phyloP scores from a whole-genome alignment of 2,113 vertebrate genomes.

The Ammodytes marinus region DNA sequence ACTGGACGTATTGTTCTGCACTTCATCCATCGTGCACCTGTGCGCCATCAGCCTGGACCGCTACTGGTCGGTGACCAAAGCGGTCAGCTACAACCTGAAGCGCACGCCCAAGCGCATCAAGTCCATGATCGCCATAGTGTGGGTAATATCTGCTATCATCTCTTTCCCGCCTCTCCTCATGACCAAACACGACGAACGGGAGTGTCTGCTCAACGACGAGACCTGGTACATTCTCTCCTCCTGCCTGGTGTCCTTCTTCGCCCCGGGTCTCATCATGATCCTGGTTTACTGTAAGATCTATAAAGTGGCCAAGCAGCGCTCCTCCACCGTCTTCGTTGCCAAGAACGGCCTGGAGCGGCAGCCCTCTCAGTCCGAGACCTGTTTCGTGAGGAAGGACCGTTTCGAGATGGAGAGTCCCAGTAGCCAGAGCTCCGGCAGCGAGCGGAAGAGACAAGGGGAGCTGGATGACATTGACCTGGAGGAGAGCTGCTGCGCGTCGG shows the following conservation, averaged over 20 bases:
- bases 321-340: constrained; percentile 85
- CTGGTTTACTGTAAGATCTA: constrained; percentile 93
- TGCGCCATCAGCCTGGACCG: constrained; percentile 94
- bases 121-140: constrained; percentile 88
- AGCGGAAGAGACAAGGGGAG: constrained; percentile 83
- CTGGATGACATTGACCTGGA: constrained; percentile 87
- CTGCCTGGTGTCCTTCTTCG: constrained; percentile 90
- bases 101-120: constrained; percentile 89
- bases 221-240: constrained; percentile 94
- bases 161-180: constrained; percentile 91
- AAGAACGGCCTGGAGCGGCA: constrained; percentile 84
- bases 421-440: constrained; percentile 80
- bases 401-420: constrained; percentile 84
- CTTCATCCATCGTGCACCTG: constrained; percentile 93
- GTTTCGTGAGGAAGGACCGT: constrained; percentile 82
- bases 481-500: constrained; percentile 82
- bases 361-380: constrained; percentile 84
- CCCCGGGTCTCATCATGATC: constrained; percentile 91
- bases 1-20: constrained; percentile 92
- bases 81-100: constrained; percentile 90
- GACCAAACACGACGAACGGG: constrained; percentile 83
- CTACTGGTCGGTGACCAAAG: constrained; percentile 93
- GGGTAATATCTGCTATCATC: constrained; percentile 88
- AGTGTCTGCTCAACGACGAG: constrained; percentile 90
- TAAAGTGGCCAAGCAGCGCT: constrained; percentile 87